Percentiles rank a stretch among this genome's conserved stretches.
These are phyloP conservation scores for Chelon auratus DNA, from an alignment of 2,797 vertebrate species.

Conservation along the genomic window DNA sequence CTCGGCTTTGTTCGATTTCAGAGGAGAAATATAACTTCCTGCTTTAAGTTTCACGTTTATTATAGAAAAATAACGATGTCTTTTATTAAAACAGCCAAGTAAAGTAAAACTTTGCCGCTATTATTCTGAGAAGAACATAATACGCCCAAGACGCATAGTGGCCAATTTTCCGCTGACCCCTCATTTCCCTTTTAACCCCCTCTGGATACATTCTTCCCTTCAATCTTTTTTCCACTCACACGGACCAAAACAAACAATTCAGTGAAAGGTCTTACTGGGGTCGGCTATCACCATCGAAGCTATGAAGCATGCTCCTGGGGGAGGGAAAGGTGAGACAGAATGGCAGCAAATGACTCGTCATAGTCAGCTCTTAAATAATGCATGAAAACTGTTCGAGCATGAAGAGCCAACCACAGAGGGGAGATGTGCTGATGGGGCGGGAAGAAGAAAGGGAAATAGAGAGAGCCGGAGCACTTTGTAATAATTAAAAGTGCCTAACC, in stretches of 20 bases:
- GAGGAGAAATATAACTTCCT: conserved; percentile 45
- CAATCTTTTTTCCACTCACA: background rate
- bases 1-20: conserved; percentile 34
- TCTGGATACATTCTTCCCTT: background rate
- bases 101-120: conserved; percentile 17
- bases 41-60: conserved; percentile 22
- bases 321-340: conserved; percentile 72
- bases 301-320: conserved; percentile 55
- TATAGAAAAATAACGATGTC: background rate
- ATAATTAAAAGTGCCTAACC: conserved; percentile 82
- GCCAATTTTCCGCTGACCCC: conserved; percentile 33
- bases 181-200: conserved; percentile 28
- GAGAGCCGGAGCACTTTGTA: conserved; percentile 72
- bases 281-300: conserved; percentile 59
- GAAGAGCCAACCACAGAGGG: conserved; percentile 70
- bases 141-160: conserved; percentile 11
- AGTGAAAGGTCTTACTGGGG: conserved; percentile 45
- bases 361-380: conserved; percentile 82
- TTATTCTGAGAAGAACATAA: conserved; percentile 31
- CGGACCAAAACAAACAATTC: conserved; percentile 44
- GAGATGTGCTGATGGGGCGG: conserved; percentile 58
- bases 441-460: conserved; percentile 21
- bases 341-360: conserved; percentile 78
- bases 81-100: conserved; percentile 32
- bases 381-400: conserved; percentile 79